Evolutionary conservation across 2,888 invertebrate species (phyloP).

Genomic region (Choreutis nemorana): DNA sequence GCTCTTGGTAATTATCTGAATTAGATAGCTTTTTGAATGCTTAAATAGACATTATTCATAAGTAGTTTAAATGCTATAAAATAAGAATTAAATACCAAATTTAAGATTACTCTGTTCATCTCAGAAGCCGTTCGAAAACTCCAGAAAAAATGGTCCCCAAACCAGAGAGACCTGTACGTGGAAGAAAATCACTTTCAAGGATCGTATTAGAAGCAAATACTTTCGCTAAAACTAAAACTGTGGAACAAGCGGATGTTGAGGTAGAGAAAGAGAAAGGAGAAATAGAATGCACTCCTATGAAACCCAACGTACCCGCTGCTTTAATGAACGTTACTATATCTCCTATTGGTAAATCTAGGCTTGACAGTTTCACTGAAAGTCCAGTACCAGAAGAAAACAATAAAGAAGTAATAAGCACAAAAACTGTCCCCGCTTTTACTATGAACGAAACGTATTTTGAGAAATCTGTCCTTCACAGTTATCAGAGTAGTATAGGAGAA

Average conservation of each 20-base stretch:
- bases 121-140: conserved; percentile 47
- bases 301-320: conserved; percentile 26
- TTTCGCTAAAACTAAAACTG: conserved; percentile 47
- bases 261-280: conserved; percentile 17
- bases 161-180: conserved; percentile 26
- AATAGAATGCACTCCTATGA: conserved; percentile 50
- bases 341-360: conserved; percentile 46
- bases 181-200: conserved; percentile 44
- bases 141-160: conserved; percentile 52
- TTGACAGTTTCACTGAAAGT: conserved; percentile 39
- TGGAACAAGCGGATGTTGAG: conserved; percentile 23
- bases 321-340: conserved; percentile 49
- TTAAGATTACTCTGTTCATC: conserved; percentile 13
- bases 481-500: conserved; percentile 34
- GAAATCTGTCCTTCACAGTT: conserved; percentile 43
- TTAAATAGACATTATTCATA: too few relatives aligned
- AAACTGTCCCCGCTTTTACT: conserved; percentile 28
- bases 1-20: too few relatives aligned
- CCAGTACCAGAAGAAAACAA: conserved; percentile 21
- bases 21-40: too few relatives aligned
- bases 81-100: too few relatives aligned
- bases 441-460: conserved; percentile 31
- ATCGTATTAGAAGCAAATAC: conserved; percentile 52
- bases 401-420: conserved; percentile 22
- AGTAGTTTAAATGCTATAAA: too few relatives aligned